Percentiles rank a stretch among this genome's conserved stretches.
Evolutionary conservation across 2,113 vertebrate genomes (phyloP).

Genomic region (Hydrochoerus hydrochaeris): DNA sequence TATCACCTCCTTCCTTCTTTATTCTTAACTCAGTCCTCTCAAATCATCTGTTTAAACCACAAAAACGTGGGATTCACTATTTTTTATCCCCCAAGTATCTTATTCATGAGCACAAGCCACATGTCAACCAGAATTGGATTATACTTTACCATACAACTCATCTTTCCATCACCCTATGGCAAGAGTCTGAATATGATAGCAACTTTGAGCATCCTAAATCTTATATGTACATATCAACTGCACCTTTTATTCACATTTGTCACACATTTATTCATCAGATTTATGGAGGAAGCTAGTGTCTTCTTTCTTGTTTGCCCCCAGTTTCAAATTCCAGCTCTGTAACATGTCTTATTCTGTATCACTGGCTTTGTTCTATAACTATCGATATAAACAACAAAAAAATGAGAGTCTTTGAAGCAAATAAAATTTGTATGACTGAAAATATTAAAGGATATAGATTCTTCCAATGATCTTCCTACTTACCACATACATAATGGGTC

Average conservation of each 20-base stretch:
- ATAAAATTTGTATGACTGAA: background rate
- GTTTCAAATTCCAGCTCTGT: background rate
- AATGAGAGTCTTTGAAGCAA: background rate
- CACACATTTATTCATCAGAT: background rate
- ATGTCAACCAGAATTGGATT: background rate
- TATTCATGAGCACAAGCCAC: background rate
- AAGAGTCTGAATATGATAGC: background rate
- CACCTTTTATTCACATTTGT: background rate
- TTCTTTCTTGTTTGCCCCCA: background rate
- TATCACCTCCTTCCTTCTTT: background rate
- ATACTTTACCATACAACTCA: background rate
- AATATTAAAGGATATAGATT: background rate
- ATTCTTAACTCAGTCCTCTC: background rate
- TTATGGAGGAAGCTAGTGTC: background rate
- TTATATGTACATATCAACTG: background rate
- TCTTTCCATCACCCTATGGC: background rate
- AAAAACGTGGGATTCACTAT: background rate
- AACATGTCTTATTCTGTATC: background rate
- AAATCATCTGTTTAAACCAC: background rate
- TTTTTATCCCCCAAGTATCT: background rate
- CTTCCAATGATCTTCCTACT: background rate
- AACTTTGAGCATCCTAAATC: background rate
- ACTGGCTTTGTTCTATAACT: background rate
- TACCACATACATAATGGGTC: background rate
- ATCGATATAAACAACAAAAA: background rate